A percentile compares a stretch with the other conserved stretches of the same genome.
Conservation (phyloP, 2,113 vertebrate genomes). For the Austrofundulus limnaeus region DNA sequence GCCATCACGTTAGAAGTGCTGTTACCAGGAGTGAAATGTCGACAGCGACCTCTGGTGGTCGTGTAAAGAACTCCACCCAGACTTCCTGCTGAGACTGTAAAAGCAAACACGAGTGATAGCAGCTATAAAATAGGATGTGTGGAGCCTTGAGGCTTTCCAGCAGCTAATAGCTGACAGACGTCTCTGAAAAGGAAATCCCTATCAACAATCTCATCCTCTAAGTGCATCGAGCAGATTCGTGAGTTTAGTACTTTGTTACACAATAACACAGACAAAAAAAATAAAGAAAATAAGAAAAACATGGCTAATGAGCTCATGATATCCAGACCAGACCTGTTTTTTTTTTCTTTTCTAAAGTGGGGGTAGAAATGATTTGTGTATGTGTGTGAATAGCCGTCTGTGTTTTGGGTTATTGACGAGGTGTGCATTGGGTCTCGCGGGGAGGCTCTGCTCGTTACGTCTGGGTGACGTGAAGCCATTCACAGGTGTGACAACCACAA, state of each 20-base stretch:
- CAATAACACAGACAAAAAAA: conserved; percentile 11
- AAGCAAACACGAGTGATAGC: conserved; percentile 30
- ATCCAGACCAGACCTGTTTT: conserved; percentile 27
- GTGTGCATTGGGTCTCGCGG: conserved; percentile 59
- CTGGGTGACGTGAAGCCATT: conserved; percentile 61
- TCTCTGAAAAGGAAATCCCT: conserved; percentile 53
- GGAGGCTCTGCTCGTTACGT: conserved; percentile 49
- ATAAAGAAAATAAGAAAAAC: conserved; percentile 33
- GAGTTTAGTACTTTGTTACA: conserved; percentile 36
- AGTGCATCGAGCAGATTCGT: conserved; percentile 35
- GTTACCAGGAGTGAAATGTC: conserved; percentile 29
- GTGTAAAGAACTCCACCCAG: conserved; percentile 1
- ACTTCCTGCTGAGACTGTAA: conserved; percentile 10
- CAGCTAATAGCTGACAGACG: conserved; percentile 55
- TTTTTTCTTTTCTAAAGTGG: conserved; percentile 6
- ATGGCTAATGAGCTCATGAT: conserved; percentile 19
- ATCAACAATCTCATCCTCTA: conserved; percentile 46
- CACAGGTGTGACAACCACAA: conserved; percentile 65
- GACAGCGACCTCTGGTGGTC: conserved; percentile 74
- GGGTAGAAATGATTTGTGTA: conserved; percentile 17
- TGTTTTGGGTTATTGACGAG: conserved; percentile 69
- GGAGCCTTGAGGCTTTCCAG: conserved; percentile 43
- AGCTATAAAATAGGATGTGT: conserved; percentile 54
- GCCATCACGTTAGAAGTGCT: background rate
- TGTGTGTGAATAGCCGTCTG: conserved; percentile 34